Base-by-base conservation (phyloP, 2,797 vertebrate genomes). In the Coilia nasus region DNA sequence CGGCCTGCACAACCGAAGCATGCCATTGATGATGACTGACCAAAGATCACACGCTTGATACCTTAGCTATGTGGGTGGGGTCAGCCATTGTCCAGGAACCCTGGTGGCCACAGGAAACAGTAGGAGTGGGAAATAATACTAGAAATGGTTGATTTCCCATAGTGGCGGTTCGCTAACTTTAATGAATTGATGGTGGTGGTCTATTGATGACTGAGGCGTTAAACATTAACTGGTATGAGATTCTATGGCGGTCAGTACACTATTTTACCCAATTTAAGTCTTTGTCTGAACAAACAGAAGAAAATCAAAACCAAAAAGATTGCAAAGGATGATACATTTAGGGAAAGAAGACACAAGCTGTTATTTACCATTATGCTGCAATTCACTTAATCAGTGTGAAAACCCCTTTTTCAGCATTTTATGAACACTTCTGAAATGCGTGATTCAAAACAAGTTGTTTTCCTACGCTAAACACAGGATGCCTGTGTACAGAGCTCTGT, bases 1-100 rank as follows among this genome's bases (percentile, higher is more conserved):
- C 60, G 83, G 82, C 59, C 81, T 84, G 23, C 82, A 46, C 17
- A 19, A 85, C 84, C 84, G 81, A 86, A 84, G 84, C 60, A 64
- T 50, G 19, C 35, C 35, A 41, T 41, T 5, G 35, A 41, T 41
- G 35, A 41, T 41, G 5, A 41, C 35, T 5, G 35, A 5, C 35
- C 35, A 5, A 41, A 41, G 35, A 41, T 41, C 35, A 41, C 35
- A 41, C 35, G 35, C 35, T 41, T 41, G 2, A 41, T 71, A 12
- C 64, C 14, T 28, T 11, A 64, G 62, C 62, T 64, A 23, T 64
- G 62, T 35, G 64, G 31, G 31, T 1, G 6, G 64, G 25, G 25
- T 71, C 64, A 31, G 64, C 21, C 6, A 28, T 31, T 25, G 64
- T 71, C 25, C 23, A 3, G 12, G 62, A 28, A 23, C 23, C 62